A percentile compares a stretch with the other conserved stretches of the same genome.
These are phyloP conservation scores for Thalassarche chlororhynchos DNA, from an alignment of 2,113 vertebrate genomes.

Conservation along the genomic window DNA sequence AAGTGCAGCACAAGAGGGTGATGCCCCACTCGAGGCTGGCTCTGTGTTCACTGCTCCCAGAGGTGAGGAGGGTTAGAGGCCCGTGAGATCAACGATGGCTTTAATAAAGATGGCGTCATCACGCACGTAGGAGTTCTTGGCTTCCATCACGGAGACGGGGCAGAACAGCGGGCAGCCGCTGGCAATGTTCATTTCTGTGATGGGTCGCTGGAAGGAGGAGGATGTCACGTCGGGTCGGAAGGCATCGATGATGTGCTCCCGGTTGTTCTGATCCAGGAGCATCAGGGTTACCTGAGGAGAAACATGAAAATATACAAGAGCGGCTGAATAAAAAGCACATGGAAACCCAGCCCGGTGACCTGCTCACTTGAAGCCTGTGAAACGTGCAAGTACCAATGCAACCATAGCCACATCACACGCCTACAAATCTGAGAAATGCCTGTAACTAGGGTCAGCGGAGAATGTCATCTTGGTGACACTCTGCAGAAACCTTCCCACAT, in stretches of 20 bases:
- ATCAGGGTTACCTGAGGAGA: constrained; percentile 91
- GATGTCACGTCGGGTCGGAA: constrained; percentile 91
- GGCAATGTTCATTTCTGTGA: constrained; percentile 96
- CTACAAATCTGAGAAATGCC: not conserved
- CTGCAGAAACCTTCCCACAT: not conserved
- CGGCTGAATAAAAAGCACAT: not conserved
- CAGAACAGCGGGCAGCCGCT: constrained; percentile 98
- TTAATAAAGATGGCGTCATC: constrained; percentile 96
- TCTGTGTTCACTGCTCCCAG: not conserved
- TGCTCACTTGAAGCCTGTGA: no score
- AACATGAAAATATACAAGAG: not conserved
- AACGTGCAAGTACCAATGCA: rapidly evolving
- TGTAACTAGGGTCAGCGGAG: not conserved
- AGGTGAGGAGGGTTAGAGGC: constrained; percentile 74
- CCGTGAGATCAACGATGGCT: constrained; percentile 93
- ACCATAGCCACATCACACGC: not conserved
- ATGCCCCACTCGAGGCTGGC: not conserved
- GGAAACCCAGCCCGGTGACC: not conserved
- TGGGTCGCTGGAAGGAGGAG: constrained; percentile 91
- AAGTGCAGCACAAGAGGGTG: not conserved
- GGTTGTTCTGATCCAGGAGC: constrained; percentile 95
- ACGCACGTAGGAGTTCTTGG: constrained; percentile 88
- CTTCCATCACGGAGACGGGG: constrained; percentile 87
- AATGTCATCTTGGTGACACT: rapidly evolving
- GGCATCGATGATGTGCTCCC: constrained; percentile 94